phyloP scores from a whole-genome alignment of 2,797 vertebrate genomes.

The Chiroxiphia lanceolata region DNA sequence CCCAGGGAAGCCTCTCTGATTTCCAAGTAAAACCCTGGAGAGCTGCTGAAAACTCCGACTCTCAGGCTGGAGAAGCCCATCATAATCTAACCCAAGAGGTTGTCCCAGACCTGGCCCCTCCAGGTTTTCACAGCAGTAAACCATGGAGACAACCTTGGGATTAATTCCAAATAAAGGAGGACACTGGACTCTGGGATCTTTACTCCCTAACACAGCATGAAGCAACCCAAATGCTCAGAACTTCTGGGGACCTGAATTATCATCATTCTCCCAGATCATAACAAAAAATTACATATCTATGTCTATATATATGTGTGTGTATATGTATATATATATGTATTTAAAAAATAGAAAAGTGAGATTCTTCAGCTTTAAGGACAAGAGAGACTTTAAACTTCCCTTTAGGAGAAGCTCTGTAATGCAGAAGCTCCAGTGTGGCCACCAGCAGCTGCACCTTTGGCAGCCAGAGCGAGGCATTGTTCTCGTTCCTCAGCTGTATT shows the following conservation, averaged over 20 bases:
- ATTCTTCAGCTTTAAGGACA: neutral
- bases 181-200: neutral
- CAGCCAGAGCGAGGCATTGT: constrained; percentile 3
- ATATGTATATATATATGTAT: too few species aligned
- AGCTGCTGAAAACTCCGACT: neutral
- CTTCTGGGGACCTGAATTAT: neutral
- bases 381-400: neutral
- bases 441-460: constrained; percentile 32
- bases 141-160: neutral
- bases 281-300: neutral
- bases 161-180: neutral
- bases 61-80: neutral
- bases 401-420: neutral
- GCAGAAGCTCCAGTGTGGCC: neutral
- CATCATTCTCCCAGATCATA: neutral
- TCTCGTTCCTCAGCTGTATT: neutral
- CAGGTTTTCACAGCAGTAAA: neutral
- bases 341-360: neutral
- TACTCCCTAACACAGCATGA: neutral
- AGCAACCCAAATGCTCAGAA: neutral
- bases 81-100: neutral
- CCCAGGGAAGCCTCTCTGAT: neutral
- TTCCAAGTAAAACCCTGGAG: neutral
- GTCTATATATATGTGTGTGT: too few species aligned
- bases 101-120: neutral